phyloP scores from a whole-genome alignment of 2,888 invertebrate species.

The Drosophila colorata region DNA sequence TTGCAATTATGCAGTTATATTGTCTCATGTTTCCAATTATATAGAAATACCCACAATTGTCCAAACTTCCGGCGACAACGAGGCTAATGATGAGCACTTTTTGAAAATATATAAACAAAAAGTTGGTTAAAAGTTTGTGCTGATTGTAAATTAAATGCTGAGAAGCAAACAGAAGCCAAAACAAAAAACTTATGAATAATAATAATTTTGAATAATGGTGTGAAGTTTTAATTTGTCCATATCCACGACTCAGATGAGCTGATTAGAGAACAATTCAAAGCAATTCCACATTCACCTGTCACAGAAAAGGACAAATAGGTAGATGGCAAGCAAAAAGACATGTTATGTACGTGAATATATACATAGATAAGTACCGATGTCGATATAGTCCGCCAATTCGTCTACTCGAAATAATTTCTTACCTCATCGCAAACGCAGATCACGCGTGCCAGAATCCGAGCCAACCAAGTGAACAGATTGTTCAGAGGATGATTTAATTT shows the following conservation, averaged over 20 bases:
- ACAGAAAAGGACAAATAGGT: slow-evolving; percentile 7
- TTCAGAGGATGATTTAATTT: slow-evolving; percentile 45
- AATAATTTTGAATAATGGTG: slow-evolving; percentile 38
- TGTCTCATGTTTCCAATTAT: neutral
- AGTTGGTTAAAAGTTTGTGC: slow-evolving; percentile 10
- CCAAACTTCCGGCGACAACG: slow-evolving; percentile 48
- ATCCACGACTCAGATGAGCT: neutral
- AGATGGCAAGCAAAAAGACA: slow-evolving; percentile 23
- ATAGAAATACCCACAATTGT: slow-evolving; percentile 39
- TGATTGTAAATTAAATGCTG: slow-evolving; percentile 59
- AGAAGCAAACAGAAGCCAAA: slow-evolving; percentile 30
- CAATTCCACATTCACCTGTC: slow-evolving; percentile 32
- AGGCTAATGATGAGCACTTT: slow-evolving; percentile 36
- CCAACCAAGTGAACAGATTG: slow-evolving; percentile 36
- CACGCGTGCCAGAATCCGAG: slow-evolving; percentile 53
- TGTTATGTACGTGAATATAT: slow-evolving; percentile 18
- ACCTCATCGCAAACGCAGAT: slow-evolving; percentile 55
- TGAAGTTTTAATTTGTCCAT: slow-evolving; percentile 27
- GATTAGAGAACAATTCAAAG: neutral
- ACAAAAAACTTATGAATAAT: slow-evolving; percentile 34
- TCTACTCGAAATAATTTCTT: slow-evolving; percentile 52
- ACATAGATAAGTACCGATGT: neutral
- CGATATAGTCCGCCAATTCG: slow-evolving; percentile 3
- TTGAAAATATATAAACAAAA: slow-evolving; percentile 3
- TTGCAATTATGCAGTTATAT: slow-evolving; percentile 15